Evolutionary conservation across 2,113 vertebrate genomes (phyloP).

Genomic region (Alethe castanea): DNA sequence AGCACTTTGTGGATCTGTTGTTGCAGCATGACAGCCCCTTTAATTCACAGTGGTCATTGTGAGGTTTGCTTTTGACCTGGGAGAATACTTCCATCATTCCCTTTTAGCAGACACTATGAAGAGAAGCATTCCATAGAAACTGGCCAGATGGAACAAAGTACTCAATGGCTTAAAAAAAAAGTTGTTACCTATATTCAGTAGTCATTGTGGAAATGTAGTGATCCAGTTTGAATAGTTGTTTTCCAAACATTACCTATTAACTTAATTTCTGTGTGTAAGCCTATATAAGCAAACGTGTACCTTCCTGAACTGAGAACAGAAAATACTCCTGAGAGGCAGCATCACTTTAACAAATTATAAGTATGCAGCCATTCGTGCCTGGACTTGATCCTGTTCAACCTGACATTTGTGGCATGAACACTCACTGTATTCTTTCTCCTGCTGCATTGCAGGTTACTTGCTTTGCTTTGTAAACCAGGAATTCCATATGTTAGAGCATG

Average conservation of each 20-base stretch:
- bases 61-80: neutral
- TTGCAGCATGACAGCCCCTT: neutral
- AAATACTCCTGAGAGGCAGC: neutral
- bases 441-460: neutral
- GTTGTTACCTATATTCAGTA: neutral
- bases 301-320: neutral
- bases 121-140: neutral
- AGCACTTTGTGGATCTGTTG: neutral
- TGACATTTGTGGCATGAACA: neutral
- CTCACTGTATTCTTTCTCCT: neutral
- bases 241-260: neutral
- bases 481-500: neutral
- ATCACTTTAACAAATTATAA: neutral
- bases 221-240: neutral
- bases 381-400: neutral
- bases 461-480: neutral
- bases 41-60: neutral
- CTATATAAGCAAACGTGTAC: neutral
- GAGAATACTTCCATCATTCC: neutral
- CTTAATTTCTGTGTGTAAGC: neutral
- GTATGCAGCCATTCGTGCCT: neutral
- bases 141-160: neutral
- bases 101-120: neutral
- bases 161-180: neutral
- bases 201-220: neutral